These are phyloP conservation scores for Eubucco bourcierii DNA, from an alignment of 2,113 vertebrate species.

Conservation along the genomic window DNA sequence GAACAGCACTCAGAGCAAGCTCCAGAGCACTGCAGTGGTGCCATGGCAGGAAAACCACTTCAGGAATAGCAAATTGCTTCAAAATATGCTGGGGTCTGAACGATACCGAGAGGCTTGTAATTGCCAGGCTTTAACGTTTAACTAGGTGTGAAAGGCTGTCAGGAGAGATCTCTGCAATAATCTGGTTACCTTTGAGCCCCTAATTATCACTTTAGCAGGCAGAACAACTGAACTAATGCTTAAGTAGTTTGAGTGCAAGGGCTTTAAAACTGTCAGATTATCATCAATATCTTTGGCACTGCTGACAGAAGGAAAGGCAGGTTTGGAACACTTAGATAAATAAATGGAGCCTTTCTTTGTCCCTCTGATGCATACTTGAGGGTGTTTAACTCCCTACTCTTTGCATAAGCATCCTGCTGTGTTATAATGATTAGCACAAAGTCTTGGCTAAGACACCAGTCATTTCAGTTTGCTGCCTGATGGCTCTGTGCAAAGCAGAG, in stretches of 20 bases:
- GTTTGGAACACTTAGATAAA: neutral
- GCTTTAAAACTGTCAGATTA: neutral
- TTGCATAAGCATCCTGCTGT: neutral
- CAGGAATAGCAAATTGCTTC: neutral
- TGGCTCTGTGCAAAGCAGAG: neutral
- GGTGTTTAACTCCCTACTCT: neutral
- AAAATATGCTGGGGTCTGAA: neutral
- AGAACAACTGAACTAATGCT: neutral
- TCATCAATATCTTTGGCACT: neutral
- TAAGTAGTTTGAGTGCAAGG: neutral
- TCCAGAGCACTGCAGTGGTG: neutral
- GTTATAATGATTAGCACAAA: neutral
- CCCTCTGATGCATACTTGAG: neutral
- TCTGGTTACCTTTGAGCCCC: slow-evolving; percentile 15
- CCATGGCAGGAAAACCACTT: neutral
- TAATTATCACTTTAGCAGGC: neutral
- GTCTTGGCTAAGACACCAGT: neutral
- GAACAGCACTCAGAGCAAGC: neutral
- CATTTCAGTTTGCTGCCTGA: neutral
- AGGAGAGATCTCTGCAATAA: neutral
- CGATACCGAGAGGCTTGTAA: neutral
- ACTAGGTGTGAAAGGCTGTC: neutral
- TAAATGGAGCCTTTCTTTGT: neutral
- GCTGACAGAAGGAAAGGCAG: neutral
- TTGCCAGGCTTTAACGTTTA: neutral